Percentiles rank a stretch among this genome's conserved stretches.
These are phyloP conservation scores for Phalloptychus januarius DNA, from an alignment of 2,797 vertebrate genomes.

Conservation along the genomic window DNA sequence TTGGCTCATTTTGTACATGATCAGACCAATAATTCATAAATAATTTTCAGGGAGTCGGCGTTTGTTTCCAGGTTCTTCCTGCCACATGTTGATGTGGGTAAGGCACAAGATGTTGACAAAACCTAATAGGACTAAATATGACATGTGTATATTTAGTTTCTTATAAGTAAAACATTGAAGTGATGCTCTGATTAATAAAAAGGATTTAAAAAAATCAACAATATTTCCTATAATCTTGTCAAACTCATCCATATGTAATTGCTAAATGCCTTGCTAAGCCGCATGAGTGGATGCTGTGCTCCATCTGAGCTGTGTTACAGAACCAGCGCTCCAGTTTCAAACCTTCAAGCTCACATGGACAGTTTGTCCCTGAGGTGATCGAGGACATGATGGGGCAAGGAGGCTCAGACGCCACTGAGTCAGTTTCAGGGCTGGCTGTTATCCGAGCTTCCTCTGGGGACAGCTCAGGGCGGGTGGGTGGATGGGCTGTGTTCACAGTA, in stretches of 20 bases:
- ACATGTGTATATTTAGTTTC: background rate
- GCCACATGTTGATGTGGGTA: background rate
- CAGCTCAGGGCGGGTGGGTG: background rate
- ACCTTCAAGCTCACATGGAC: background rate
- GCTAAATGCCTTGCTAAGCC: background rate
- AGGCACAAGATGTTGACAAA: background rate
- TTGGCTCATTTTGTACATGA: too few relatives aligned
- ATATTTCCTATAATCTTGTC: background rate
- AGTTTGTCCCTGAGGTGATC: conserved; percentile 6
- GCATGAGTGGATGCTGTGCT: background rate
- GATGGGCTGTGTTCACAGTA: conserved; percentile 1
- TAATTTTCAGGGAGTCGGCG: background rate
- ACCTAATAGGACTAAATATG: background rate
- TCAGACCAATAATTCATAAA: background rate
- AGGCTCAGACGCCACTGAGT: conserved; percentile 34
- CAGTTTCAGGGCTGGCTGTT: conserved; percentile 22
- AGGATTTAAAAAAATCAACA: background rate
- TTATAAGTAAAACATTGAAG: background rate
- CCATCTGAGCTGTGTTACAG: conserved; percentile 4
- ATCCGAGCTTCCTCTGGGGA: conserved; percentile 32
- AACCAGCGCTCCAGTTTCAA: conserved; percentile 12
- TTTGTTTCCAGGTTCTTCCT: background rate
- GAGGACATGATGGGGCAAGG: conserved; percentile 13
- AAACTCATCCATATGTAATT: background rate
- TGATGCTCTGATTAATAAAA: background rate